Base-by-base conservation (phyloP, 1,140 invertebrate genomes). In the Nasonia giraulti region DNA sequence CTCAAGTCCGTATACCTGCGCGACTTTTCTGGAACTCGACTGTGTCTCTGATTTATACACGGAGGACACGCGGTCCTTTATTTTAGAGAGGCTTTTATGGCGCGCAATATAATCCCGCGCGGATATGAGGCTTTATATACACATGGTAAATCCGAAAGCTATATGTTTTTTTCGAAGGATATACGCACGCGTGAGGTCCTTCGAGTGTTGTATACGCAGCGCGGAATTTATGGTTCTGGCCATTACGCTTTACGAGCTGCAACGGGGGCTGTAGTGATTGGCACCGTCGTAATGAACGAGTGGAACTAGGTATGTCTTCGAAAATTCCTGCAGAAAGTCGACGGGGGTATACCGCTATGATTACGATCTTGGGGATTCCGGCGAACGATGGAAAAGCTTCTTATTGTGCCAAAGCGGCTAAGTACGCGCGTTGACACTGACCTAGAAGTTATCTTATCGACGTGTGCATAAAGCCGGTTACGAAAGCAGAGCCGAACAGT, bases 41-140 rank as follows among this genome's bases (percentile, higher is more conserved):
- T 20, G 8, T 55, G 20, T 62, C 17, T 62, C 55, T 62, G 55
- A 62, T n/a, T 62, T 62, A 62, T 62, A 62, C 27, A 27, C 55
- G 40, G 7, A 62, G 20, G 17, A 62, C 20, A n/a, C 17, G 1
- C 1, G 20, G n/a, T 20, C 20, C 20, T 62, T 62, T 20, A 20
- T n/a, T 62, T 62, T 20, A 17, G 14, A 62, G 55, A 20, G 55
- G 55, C 4, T 71, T 71, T 71, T 71, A 71, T 11, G 69, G 20
- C 2, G 69, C 69, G 69, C 20, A 27, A 71, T 71, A 31, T 71
- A 71, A 69, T 69, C 68, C 68, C 6, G n/a, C 69, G 69, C 69
- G 27, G 2, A 37, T 37, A 37, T 37, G 33, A 37, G 33, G 5
- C 33, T 37, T 4, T 37, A 37, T 37, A 37, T 37, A 37, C 33